These are phyloP conservation scores for Whitmania pigra DNA, from an alignment of 1,140 invertebrate species.

Conservation along the genomic window DNA sequence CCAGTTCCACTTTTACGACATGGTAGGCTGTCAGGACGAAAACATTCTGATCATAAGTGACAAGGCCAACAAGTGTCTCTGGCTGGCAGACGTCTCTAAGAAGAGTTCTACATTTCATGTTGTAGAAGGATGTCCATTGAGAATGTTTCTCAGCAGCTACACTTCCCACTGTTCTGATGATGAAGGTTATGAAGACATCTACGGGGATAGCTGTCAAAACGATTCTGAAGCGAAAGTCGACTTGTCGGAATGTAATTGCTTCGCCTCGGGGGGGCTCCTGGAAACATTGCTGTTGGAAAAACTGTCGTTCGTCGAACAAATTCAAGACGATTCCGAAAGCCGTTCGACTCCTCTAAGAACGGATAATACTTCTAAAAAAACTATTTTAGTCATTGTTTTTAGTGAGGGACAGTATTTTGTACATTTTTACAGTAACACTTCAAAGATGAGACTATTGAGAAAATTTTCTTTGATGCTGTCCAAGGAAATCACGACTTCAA, in stretches of 20 bases:
- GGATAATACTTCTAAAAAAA: neutral
- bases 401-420: neutral
- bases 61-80: neutral
- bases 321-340: too few species aligned
- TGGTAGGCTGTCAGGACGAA: neutral
- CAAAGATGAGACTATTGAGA: neutral
- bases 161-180: neutral
- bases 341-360: too few species aligned
- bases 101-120: neutral
- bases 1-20: slow-evolving; percentile 6
- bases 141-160: slow-evolving; percentile 5
- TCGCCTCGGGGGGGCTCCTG: neutral
- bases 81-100: neutral
- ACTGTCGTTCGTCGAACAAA: too few species aligned
- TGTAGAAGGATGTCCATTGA: neutral
- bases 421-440: neutral
- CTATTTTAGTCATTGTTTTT: neutral
- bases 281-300: neutral
- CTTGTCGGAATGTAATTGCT: neutral
- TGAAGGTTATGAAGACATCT: neutral
- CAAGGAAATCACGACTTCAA: neutral
- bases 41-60: neutral
- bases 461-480: neutral
- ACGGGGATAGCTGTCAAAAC: neutral
- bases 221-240: neutral